Evolutionary conservation across 2,113 vertebrate genomes (phyloP).

Genomic region (Sinocyclocheilus rhinocerous): DNA sequence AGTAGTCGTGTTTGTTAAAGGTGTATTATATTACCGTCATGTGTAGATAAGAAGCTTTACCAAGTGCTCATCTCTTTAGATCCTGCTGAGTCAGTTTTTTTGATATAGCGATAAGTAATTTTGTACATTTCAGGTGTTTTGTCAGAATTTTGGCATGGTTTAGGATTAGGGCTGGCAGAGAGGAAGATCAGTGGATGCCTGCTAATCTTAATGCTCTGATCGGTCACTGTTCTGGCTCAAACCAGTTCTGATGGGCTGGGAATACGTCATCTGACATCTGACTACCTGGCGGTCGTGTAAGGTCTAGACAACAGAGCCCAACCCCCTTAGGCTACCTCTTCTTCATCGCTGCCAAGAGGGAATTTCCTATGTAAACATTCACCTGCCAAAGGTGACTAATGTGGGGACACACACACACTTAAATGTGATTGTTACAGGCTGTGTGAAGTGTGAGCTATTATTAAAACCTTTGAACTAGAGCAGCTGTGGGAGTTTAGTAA

Average conservation of each 20-base stretch:
- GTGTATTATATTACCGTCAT: slow-evolving; percentile 59
- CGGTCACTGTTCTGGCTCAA: slow-evolving; percentile 63
- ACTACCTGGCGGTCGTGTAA: slow-evolving; percentile 55
- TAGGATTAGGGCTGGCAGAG: slow-evolving; percentile 47
- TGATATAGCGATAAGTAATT: not conserved
- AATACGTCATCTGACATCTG: slow-evolving; percentile 63
- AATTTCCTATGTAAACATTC: slow-evolving; percentile 55
- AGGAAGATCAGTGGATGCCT: slow-evolving; percentile 59
- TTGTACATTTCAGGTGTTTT: slow-evolving; percentile 27
- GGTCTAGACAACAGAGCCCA: not conserved
- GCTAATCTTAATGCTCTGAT: slow-evolving; percentile 66
- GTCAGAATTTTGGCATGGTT: slow-evolving; percentile 19
- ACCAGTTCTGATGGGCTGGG: slow-evolving; percentile 67
- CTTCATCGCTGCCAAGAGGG: slow-evolving; percentile 26
- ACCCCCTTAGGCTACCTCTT: slow-evolving; percentile 25
- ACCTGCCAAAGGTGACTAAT: slow-evolving; percentile 19
- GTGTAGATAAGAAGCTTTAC: slow-evolving; percentile 66
- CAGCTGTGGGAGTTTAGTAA: not conserved
- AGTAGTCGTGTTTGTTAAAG: slow-evolving; percentile 56
- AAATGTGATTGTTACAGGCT: not conserved
- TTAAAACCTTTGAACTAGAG: not conserved
- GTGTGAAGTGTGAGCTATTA: slow-evolving; percentile 12
- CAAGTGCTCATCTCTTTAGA: not conserved
- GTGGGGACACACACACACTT: not conserved
- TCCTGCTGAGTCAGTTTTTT: not conserved